Evolutionary conservation across 53 echinoderm and acorn worm species (phyloP), one percentile per base, ranked within the genome.

Genomic region (Echinometra lucunter): DNA sequence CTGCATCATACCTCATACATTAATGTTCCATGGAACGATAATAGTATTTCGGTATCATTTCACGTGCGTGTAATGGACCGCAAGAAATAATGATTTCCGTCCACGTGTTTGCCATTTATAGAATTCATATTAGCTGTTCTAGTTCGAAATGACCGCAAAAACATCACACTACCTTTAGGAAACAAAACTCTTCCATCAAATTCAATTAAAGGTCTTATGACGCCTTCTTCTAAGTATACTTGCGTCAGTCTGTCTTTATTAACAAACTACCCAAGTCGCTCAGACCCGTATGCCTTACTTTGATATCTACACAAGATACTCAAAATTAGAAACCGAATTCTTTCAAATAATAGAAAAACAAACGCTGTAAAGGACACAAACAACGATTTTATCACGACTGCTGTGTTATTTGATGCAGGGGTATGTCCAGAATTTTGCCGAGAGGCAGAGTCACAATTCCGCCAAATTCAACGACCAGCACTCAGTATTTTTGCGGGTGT

Each of bases 191-290:
- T n/a, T 28, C 11, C 12, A n/a, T 45, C 7, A 47, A 45, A 83
- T 83, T 83, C n/a, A 47, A 83, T 83, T 83, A n/a, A 83, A 49
- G 44, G 25, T 83, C 9, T 47, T 47, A 83, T 25, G n/a, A 83
- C 25, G 40, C 7, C 83, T 83, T 83, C 49, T 83, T 27, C 12
- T n/a, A 44, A 83, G 2, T 37, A 6, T 27, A n/a, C 83, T n/a
- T 49, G 15, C 49, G 83, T 83, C 83, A 83, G 49, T 83, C 83
- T 27, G 10, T 12, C 83, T 83, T 45, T 28, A 83, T 83, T 49
- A 47, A 83, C 83, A 83, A 45, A 75, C n/a, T 49, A 28, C 45
- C 9, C 27, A 47, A 47, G 28, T 49, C 28, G 49, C 45, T 83
- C 15, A 83, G 25, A 47, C 28, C 49, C 83, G 49, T 83, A 47